phyloP scores from a whole-genome alignment of 2,888 invertebrate species.

The Ischnura elegans region DNA sequence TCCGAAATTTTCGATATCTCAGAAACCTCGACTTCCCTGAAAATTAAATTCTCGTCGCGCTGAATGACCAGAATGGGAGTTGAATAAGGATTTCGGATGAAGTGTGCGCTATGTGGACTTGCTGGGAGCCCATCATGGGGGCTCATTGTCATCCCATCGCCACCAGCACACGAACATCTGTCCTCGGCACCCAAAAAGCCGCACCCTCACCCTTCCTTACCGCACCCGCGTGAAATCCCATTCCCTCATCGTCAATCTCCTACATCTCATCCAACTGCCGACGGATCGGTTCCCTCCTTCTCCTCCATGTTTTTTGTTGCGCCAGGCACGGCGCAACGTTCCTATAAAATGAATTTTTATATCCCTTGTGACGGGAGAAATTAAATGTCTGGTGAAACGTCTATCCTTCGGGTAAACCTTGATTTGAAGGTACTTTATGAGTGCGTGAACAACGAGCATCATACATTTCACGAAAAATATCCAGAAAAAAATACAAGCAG shows the following conservation, averaged over 20 bases:
- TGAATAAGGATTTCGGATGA: background rate
- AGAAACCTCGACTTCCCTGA: background rate
- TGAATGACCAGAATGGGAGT: background rate
- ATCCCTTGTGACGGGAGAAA: background rate
- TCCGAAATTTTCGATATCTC: background rate
- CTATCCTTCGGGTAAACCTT: background rate
- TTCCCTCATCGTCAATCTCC: conserved; percentile 8
- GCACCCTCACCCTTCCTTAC: background rate
- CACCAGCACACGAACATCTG: background rate
- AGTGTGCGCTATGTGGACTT: background rate
- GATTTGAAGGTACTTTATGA: background rate
- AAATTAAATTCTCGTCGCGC: background rate
- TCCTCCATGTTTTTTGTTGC: background rate
- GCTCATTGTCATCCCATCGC: conserved; percentile 35
- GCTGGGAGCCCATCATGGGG: background rate
- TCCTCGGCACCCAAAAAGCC: background rate
- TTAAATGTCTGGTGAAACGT: background rate
- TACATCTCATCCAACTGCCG: conserved; percentile 1
- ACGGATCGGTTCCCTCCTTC: background rate
- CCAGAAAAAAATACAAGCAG: background rate
- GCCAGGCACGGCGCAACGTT: background rate
- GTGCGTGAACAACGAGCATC: background rate
- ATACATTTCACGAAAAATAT: background rate
- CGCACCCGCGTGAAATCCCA: conserved; percentile 1
- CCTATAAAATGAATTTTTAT: background rate